phyloP scores from a whole-genome alignment of 2,797 vertebrate genomes.

The Chrysocyon brachyurus region DNA sequence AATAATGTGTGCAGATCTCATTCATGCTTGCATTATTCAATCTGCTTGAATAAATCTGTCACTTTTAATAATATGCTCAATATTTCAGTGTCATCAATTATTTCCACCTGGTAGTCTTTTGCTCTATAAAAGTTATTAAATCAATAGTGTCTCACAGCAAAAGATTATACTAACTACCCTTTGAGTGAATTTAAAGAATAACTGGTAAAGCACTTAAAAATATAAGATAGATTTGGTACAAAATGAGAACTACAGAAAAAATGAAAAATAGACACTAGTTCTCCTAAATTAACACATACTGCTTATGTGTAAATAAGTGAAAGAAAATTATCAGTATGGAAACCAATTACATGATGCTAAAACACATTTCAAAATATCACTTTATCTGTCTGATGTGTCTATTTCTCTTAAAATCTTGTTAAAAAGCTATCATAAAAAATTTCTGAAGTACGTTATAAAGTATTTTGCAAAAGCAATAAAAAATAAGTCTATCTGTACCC shows the following conservation, averaged over 20 bases:
- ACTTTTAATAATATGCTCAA: slow-evolving; percentile 73
- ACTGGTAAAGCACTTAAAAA: background rate
- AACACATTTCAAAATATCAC: slow-evolving; percentile 30
- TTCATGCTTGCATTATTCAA: slow-evolving; percentile 46
- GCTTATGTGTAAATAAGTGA: background rate
- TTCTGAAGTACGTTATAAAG: background rate
- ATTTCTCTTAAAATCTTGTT: slow-evolving; percentile 36
- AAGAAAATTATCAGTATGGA: background rate
- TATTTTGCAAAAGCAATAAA: slow-evolving; percentile 49
- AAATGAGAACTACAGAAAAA: slow-evolving; percentile 45
- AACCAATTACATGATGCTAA: background rate
- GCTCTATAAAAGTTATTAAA: slow-evolving; percentile 53
- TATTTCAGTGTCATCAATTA: slow-evolving; percentile 75
- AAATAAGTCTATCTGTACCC: background rate
- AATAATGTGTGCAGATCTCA: slow-evolving; percentile 65
- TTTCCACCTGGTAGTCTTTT: slow-evolving; percentile 60
- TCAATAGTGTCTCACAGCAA: background rate
- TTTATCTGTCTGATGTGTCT: background rate
- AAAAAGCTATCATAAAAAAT: slow-evolving; percentile 35
- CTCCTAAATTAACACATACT: background rate
- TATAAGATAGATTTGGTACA: slow-evolving; percentile 27
- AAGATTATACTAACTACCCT: slow-evolving; percentile 50
- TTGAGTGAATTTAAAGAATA: slow-evolving; percentile 52
- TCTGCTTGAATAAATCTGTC: slow-evolving; percentile 78
- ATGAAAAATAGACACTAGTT: background rate